These are phyloP conservation scores for Leucoraja erinaceus DNA, from an alignment of 2,113 vertebrate genomes.

Conservation along the genomic window DNA sequence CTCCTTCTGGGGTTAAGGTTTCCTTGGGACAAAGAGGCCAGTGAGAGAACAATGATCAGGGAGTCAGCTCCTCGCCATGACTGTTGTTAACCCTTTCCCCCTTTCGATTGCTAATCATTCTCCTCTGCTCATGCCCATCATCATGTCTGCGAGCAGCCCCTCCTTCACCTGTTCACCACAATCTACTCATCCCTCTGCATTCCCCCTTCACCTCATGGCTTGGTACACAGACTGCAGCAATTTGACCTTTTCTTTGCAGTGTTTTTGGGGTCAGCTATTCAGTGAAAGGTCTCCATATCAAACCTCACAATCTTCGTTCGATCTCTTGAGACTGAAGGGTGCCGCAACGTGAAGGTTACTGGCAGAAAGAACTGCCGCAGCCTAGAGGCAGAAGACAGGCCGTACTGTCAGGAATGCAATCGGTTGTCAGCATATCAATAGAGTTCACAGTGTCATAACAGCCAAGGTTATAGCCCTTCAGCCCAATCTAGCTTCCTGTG, in stretches of 20 bases:
- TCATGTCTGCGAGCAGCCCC: neutral
- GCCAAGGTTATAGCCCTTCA: too few relatives aligned
- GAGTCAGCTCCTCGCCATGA: neutral
- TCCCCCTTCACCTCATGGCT: too few relatives aligned
- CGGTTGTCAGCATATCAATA: neutral
- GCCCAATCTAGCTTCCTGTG: too few relatives aligned
- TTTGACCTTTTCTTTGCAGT: slow-evolving; percentile 43
- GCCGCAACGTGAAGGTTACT: slow-evolving; percentile 44
- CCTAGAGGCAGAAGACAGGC: slow-evolving; percentile 43
- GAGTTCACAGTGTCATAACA: too few relatives aligned
- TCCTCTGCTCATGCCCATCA: too few relatives aligned
- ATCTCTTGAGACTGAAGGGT: slow-evolving; percentile 49
- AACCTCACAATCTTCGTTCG: slow-evolving; percentile 48
- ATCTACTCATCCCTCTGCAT: neutral
- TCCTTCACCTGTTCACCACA: neutral
- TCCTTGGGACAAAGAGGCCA: too few relatives aligned
- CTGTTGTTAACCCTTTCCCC: neutral
- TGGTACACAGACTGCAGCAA: slow-evolving; percentile 43
- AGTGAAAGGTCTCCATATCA: slow-evolving; percentile 46
- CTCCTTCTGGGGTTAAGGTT: neutral
- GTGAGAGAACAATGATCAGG: neutral
- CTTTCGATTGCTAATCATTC: too few relatives aligned
- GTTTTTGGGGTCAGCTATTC: slow-evolving; percentile 43
- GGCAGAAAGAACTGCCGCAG: slow-evolving; percentile 44
- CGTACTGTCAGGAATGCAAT: neutral